Base-by-base conservation (phyloP, 2,888 invertebrate genomes). In the Hyppa rectilinea region DNA sequence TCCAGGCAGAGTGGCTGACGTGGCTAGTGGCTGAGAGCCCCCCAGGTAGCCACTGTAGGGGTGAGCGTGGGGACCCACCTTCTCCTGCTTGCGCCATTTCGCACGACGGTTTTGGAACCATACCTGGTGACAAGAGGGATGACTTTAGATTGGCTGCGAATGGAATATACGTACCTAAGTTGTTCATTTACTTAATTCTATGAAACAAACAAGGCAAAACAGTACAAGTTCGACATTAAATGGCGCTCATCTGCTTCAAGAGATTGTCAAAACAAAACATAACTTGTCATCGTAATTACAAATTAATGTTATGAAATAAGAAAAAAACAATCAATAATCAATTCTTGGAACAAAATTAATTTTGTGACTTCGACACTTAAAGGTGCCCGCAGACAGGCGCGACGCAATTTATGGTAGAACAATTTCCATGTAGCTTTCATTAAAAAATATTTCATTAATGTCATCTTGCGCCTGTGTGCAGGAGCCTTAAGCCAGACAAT, bases 71-170 rank as follows among this genome's bases (percentile, higher is more conserved):
- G 98, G 98, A 29, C 98, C 98, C 78, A 98, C 98, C 96, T 98
- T 98, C 93, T 98, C 98, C 89, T 98, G 98, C 89, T 99, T 99
- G 43, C 99, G 97, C 98, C 98, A 99, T 93, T 99, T 99, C 64
- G 99, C 98, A 23, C 98, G 97, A 38, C 98, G 97, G 92, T 99
- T 99, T 96, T 99, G 98, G 94, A 98, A 99, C 98, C 98, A 99
- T 26, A 99, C 98, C 98, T 98, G 96, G 2, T 95, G 96, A 85
- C 73, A 78, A 85, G 56, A n/a, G 29, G 53, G 12, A 7, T 3
- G 36, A 12, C 1, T 29, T 76, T 59, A 56, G 20, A 34, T n/a
- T 29, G 12, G 1, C 10, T 59, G 14, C 0, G n/a, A 31, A 40
- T 26, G 1, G 1, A n/a, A n/a, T n/a, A n/a, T n/a, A n/a, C n/a